phyloP scores from a whole-genome alignment of 1,140 invertebrate genomes.

The Lepidurus packardi region DNA sequence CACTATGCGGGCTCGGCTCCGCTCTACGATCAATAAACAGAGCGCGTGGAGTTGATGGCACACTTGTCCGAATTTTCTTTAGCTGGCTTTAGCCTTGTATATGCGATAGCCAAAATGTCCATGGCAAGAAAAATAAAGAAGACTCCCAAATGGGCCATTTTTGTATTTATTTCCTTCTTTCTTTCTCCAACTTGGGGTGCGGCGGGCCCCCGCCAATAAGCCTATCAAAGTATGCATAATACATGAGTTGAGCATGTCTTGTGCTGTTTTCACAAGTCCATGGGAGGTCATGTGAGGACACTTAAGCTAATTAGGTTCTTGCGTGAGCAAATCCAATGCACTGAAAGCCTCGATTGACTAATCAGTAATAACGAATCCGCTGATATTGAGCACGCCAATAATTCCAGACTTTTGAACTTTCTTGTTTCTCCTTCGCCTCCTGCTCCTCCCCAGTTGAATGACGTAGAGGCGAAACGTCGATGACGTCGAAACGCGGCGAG shows the following conservation, averaged over 20 bases:
- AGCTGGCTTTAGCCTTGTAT: background rate
- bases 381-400: too few relatives aligned
- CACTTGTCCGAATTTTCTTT: slow-evolving; percentile 22
- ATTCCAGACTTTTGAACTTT: too few relatives aligned
- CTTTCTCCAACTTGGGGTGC: background rate
- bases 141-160: background rate
- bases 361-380: background rate
- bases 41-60: slow-evolving; percentile 16
- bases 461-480: background rate
- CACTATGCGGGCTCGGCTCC: slow-evolving; percentile 2
- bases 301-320: background rate
- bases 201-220: too few relatives aligned
- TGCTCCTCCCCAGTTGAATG: background rate
- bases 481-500: slow-evolving; percentile 5
- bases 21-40: slow-evolving; percentile 19
- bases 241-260: background rate
- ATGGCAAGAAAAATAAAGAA: background rate
- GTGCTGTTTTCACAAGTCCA: background rate
- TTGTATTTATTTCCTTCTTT: background rate
- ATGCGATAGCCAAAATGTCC: background rate
- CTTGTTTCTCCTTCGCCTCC: background rate
- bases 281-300: background rate
- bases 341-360: background rate
- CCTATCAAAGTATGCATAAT: background rate
- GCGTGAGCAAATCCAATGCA: background rate